These are phyloP conservation scores for Plectrocnemia conspersa DNA, from an alignment of 1,140 invertebrate species.

Conservation along the genomic window DNA sequence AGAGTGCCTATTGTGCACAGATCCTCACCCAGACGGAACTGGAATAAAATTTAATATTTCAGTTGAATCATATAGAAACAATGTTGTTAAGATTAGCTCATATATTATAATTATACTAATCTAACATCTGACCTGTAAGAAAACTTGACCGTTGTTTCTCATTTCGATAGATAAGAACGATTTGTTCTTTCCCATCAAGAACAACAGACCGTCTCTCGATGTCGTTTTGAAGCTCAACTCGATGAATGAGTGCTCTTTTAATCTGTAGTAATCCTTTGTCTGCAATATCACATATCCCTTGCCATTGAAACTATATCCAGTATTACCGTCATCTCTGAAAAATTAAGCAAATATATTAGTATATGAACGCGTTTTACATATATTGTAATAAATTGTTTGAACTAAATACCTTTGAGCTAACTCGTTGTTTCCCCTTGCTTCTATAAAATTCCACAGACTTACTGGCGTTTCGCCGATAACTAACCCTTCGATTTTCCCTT, in stretches of 20 bases:
- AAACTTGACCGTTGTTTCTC: constrained; percentile 67
- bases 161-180: constrained; percentile 84
- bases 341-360: constrained; percentile 21
- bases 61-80: too few species aligned
- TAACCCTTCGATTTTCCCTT: constrained; percentile 87
- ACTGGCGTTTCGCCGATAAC: constrained; percentile 82
- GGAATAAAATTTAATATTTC: constrained; percentile 31
- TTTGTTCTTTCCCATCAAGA: constrained; percentile 69
- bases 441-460: constrained; percentile 92
- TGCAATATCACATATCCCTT: constrained; percentile 74
- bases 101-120: background rate
- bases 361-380: background rate
- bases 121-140: constrained; percentile 55
- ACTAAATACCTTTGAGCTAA: background rate
- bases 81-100: background rate
- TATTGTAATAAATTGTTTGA: background rate
- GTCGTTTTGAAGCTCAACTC: constrained; percentile 81
- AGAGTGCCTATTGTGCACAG: constrained; percentile 53
- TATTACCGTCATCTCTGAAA: constrained; percentile 54
- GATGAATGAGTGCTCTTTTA: constrained; percentile 56
- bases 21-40: constrained; percentile 66
- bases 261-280: constrained; percentile 50
- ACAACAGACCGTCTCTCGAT: constrained; percentile 80
- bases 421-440: constrained; percentile 66
- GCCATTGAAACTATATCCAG: constrained; percentile 81